Evolutionary conservation across 1,140 invertebrate species (phyloP), one percentile per base, ranked within the genome.

Genomic region (Drosophila lini): DNA sequence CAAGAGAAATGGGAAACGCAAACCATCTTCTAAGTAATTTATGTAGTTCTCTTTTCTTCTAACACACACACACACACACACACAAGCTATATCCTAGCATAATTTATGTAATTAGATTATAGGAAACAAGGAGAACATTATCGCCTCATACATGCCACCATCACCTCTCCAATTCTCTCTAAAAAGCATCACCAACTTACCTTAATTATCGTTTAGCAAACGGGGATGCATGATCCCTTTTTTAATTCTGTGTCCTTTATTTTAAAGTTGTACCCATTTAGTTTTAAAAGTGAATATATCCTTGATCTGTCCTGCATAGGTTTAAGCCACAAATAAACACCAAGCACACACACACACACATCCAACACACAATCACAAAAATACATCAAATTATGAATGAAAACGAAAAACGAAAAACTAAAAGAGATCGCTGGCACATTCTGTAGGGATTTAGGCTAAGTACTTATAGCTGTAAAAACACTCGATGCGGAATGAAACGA

Each of bases 101-200:
- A 77, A 77, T 77, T 77, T 77, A 77, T 77, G 62, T 77, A 77
- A 68, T 60, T 68, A 77, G 74, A 60, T 77, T 52, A 68, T 76
- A 55, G 25, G 48, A 57, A 73, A 50, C 25, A 56, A 71, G 44
- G 44, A 59, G 53, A 58, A 73, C 53, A 70, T 22, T 31, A 44
- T 73, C 69, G 68, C 68, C 69, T 58, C 69, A 69, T 69, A 50
- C 36, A 64, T n/a, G 31, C 31, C 45, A 68, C 36, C 32, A 50
- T 2, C 62, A 34, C 15, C 25, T 32, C 57, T 59, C 38, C 19
- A 52, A n/a, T 31, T 44, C 45, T 55, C 36, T 69, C 38, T 32
- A 42, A 34, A 68, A 69, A 42, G 25, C 62, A 69, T 69, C 65
- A 69, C 65, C 61, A 41, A 42, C 19, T 42, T 32, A 69, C 65